A percentile compares a stretch with the other conserved stretches of the same genome.
Evolutionary conservation across 35 echinoderm and acorn worm genomes (phyloP).

Genomic region (Strongylocentrotus purpuratus): DNA sequence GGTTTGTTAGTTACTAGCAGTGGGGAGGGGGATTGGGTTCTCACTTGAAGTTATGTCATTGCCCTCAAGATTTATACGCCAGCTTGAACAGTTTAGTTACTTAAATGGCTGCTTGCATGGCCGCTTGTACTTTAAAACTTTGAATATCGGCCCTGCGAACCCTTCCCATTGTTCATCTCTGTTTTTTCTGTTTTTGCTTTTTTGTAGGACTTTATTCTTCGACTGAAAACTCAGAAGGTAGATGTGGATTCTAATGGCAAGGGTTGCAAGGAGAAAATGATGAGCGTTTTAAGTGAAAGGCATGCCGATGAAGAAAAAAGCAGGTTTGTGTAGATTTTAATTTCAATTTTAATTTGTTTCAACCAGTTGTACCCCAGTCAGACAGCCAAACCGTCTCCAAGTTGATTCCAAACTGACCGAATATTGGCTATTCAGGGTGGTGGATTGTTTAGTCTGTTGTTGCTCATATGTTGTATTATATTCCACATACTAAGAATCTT

Average conservation of each 20-base stretch:
- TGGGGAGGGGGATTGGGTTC: neutral
- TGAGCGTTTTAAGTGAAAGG: constrained; percentile 55
- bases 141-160: too few species aligned
- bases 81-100: neutral
- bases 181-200: too few species aligned
- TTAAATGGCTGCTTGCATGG: too few species aligned
- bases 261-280: constrained; percentile 74
- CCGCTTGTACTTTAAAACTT: too few species aligned
- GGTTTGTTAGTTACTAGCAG: neutral
- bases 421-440: too few species aligned
- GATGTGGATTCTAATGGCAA: constrained; percentile 73
- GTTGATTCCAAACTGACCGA: too few species aligned
- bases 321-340: neutral
- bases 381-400: too few species aligned
- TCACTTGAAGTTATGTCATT: neutral
- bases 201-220: constrained; percentile 55
- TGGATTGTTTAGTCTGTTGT: too few species aligned
- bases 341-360: neutral
- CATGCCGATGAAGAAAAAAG: neutral
- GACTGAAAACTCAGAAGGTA: constrained; percentile 70
- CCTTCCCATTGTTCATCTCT: too few species aligned
- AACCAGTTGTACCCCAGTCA: too few species aligned
- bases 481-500: too few species aligned
- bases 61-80: neutral
- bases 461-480: too few species aligned